A percentile compares a stretch with the other conserved stretches of the same genome.
Conservation (phyloP, 2,113 vertebrate genomes). For the Carassius carassius region DNA sequence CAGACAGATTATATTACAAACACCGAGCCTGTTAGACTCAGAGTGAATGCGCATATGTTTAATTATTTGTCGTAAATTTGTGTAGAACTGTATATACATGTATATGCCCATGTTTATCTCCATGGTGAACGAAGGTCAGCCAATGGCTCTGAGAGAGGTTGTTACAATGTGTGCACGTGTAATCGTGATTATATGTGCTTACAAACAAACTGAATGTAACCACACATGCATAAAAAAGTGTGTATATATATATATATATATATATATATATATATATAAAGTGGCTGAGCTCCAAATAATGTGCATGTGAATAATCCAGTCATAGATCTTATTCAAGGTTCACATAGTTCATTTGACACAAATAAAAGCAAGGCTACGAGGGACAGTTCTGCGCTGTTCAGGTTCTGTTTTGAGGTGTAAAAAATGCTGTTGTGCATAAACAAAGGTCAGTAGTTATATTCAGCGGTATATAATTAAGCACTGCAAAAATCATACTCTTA, state of each 20-base stretch:
- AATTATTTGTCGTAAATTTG: conserved; percentile 10
- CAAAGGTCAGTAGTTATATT: no score
- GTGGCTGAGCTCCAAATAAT: conserved; percentile 5
- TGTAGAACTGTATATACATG: not conserved
- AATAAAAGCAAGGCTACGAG: not conserved
- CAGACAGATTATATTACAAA: conserved; percentile 76
- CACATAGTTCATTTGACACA: not conserved
- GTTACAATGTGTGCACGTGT: conserved; percentile 55
- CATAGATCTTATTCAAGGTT: not conserved
- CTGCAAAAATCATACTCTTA: not conserved
- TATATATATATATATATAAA: not conserved
- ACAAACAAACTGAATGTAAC: not conserved
- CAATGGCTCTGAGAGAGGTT: conserved; percentile 6
- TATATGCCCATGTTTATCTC: not conserved
- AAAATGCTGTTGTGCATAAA: no score
- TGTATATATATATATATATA: not conserved
- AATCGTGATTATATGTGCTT: conserved; percentile 43
- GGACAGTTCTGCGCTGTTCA: not conserved
- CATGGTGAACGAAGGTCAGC: not conserved
- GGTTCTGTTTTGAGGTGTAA: no score
- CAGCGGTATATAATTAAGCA: not conserved
- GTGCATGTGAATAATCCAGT: not conserved
- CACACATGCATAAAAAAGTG: conserved; percentile 1
- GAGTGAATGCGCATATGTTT: conserved; percentile 44
- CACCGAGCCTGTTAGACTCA: conserved; percentile 67